Evolutionary conservation across 2,113 vertebrate species (phyloP), one percentile per base, ranked within the genome.

Genomic region (Serilophus lunatus): DNA sequence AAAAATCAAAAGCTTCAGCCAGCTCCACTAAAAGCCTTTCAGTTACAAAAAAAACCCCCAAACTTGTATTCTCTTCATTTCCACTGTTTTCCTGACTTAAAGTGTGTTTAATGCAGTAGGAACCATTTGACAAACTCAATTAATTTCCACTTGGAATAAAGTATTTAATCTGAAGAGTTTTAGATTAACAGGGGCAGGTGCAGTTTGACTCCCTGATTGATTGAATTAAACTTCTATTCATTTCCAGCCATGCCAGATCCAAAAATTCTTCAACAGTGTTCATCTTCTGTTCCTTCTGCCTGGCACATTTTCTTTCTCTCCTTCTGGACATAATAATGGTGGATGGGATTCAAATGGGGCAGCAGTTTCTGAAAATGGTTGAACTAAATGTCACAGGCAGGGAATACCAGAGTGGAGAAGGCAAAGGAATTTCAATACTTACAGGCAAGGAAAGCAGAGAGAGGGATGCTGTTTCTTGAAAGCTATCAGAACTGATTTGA

Each of bases 131-230:
- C 80, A 96, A 97, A 96, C 75, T 96, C 76, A 82, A 92, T 95
- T 96, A 97, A 96, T 97, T 95, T 97, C 89, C 65, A 93, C 44
- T 97, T 94, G 96, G 88, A 95, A 97, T 82, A 85, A 91, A 68
- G 90, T 94, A 77, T 93, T 96, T 95, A 92, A 82, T 94, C 60
- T 93, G 70, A 80, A 86, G 74, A 89, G 84, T 96, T 96, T 93
- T 44, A 81, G 72, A 91, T 94, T 79, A 90, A 85, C 64, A 78
- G 42, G 75, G 66, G n/a, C 76, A 96, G 69, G 71, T 95, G 88
- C 77, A 77, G 91, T 90, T 94, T 94, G 83, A 91, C 77, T 95
- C 70, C 85, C 74, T 95, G 66, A 95, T 47, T 94, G 93, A 91
- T 45, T 60, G 70, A 90, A 78, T 96, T 71, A 92, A 87, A 54